These are phyloP conservation scores for Cyprinus carpio DNA, from an alignment of 2,113 vertebrate genomes.

Conservation along the genomic window DNA sequence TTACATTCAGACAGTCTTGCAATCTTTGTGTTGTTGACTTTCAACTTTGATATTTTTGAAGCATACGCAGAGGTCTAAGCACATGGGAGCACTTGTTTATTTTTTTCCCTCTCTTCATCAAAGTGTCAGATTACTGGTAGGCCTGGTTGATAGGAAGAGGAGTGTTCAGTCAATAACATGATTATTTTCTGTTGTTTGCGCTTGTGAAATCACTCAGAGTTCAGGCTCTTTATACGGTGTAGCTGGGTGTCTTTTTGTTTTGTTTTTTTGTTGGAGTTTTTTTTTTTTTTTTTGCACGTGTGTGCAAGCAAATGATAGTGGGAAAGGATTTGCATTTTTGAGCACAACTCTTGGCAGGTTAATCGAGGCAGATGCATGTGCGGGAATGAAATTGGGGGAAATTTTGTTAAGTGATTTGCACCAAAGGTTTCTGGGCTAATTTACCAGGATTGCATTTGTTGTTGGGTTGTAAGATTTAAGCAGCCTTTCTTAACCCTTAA, in stretches of 20 bases:
- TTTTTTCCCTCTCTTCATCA: conserved; percentile 3
- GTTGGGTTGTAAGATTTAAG: neutral
- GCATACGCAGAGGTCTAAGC: conserved; percentile 14
- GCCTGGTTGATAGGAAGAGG: conserved; percentile 11
- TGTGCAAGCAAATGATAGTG: conserved; percentile 55
- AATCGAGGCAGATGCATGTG: conserved; percentile 18
- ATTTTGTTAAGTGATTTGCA: conserved; percentile 9
- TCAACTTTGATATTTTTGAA: conserved; percentile 37
- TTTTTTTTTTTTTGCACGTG: conserved; percentile 7
- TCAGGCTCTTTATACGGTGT: conserved; percentile 41
- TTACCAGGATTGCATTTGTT: conserved; percentile 14
- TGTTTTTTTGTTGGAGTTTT: too few relatives aligned
- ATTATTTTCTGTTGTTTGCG: conserved; percentile 55
- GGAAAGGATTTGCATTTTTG: conserved; percentile 61
- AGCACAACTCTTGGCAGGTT: conserved; percentile 56
- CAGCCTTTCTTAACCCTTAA: neutral
- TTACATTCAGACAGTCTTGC: conserved; percentile 38
- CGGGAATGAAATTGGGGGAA: neutral
- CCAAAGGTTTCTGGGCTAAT: conserved; percentile 1
- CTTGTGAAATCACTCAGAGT: conserved; percentile 41
- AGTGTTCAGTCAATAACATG: conserved; percentile 51
- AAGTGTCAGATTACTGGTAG: conserved; percentile 44
- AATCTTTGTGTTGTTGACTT: conserved; percentile 20
- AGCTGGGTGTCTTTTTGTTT: too few relatives aligned
- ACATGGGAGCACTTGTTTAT: conserved; percentile 33